Conservation (phyloP, 2,113 vertebrate genomes). For the Melanotaenia duboulayi region DNA sequence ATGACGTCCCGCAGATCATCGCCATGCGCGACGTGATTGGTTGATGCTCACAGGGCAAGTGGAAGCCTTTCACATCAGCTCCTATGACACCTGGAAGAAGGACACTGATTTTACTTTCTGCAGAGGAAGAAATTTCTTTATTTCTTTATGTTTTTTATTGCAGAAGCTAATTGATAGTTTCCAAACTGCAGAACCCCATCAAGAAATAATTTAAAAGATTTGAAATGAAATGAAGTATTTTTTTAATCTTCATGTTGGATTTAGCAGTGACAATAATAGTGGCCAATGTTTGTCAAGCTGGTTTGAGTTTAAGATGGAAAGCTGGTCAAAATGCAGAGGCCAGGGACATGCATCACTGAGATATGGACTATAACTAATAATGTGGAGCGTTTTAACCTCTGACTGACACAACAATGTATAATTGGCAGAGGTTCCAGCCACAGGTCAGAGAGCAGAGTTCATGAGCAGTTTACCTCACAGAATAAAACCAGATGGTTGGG, state of each 20-base stretch:
- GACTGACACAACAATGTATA: constrained; percentile 59
- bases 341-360: constrained; percentile 36
- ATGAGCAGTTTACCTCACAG: constrained; percentile 52
- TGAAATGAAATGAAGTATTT: constrained; percentile 25
- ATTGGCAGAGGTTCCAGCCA: constrained; percentile 47
- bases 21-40: constrained; percentile 90
- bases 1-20: constrained; percentile 96
- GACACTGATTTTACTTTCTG: not conserved
- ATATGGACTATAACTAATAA: constrained; percentile 48
- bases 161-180: not conserved
- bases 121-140: not conserved
- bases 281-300: constrained; percentile 66
- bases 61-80: constrained; percentile 88
- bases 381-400: constrained; percentile 61
- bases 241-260: constrained; percentile 16
- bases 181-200: not conserved
- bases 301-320: constrained; percentile 56
- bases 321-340: not conserved
- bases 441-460: constrained; percentile 63
- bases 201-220: not conserved
- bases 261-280: constrained; percentile 52
- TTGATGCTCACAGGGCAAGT: constrained; percentile 87
- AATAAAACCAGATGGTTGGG: constrained; percentile 71
- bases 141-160: not conserved
- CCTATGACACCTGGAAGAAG: constrained; percentile 89